These are phyloP conservation scores for Dione vanillae DNA, from an alignment of 2,888 invertebrate genomes.

Conservation along the genomic window DNA sequence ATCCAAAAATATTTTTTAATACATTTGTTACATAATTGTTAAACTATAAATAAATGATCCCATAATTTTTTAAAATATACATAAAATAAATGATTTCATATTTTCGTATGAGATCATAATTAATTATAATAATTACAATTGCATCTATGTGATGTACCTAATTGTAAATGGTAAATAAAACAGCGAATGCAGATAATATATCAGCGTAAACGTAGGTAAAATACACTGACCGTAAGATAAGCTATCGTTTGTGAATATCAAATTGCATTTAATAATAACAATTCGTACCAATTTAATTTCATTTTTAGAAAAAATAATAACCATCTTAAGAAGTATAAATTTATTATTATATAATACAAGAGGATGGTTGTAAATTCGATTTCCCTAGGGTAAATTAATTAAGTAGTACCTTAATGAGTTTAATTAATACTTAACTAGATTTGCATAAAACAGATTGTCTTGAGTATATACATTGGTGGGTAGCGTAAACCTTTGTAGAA, in stretches of 20 bases:
- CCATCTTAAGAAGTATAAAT: no score
- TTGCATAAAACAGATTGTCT: no score
- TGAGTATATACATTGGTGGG: no score
- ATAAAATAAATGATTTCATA: background rate
- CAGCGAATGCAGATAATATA: background rate
- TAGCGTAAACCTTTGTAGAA: no score
- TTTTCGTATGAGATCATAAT: background rate
- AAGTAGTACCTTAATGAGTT: no score
- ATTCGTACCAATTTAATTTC: background rate
- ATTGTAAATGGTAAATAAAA: background rate
- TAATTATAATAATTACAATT: conserved; percentile 5
- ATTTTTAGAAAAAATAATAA: no score
- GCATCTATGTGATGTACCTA: no score
- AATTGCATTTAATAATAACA: conserved; percentile 2
- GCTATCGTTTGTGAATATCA: conserved; percentile 17
- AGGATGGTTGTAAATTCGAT: no score
- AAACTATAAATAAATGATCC: background rate
- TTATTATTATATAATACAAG: no score
- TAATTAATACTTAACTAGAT: no score
- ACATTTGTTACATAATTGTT: background rate
- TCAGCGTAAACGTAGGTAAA: conserved; percentile 12
- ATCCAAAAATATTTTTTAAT: background rate
- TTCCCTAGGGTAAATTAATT: no score
- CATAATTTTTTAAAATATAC: background rate
- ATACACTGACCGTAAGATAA: conserved; percentile 10